Evolutionary conservation across 2,797 vertebrate genomes (phyloP), one percentile per base, ranked within the genome.

Genomic region (Cichlasoma orientale): DNA sequence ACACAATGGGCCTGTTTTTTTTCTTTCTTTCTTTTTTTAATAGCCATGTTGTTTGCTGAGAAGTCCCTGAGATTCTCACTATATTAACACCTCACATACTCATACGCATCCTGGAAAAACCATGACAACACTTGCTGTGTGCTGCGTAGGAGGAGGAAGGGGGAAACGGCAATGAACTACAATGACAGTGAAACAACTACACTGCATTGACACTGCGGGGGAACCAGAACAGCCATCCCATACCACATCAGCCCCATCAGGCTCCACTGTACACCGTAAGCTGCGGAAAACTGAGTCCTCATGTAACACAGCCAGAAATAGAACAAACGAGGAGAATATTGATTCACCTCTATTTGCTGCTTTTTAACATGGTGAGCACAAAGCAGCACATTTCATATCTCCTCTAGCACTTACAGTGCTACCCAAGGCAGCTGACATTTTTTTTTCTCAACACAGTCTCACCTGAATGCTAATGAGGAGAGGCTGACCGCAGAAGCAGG

Each of bases 391-490:
- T 80, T 73, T 83, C 12, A 52, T 78, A 38, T 56, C 29, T 77
- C 79, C 58, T 56, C 53, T 69, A 36, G 56, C 72, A 57, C 33
- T 33, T 47, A 52, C 55, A 66, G 50, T 25, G 27, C 55, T 75
- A 36, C 59, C 16, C n/a, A 50, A 47, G 50, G 63, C 41, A 80
- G 72, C 23, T 12, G 78, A 72, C 69, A 59, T 44, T 29, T 50
- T 44, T 50, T 41, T 14, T 27, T 55, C 58, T 56, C 73, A 9
- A 57, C 63, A 73, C 70, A 58, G 59, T 61, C 87, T 77, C 90
- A 88, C 84, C 85, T 92, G 92, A 90, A 90, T 91, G 84, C 78
- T 86, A 88, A 92, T 93, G 82, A 87, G 81, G 56, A 41, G 82
- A 74, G 41, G 72, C 25, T 70, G 82, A 74, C 76, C 54, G 58